Percentiles rank a stretch among this genome's conserved stretches.
Conservation (phyloP, 2,113 vertebrate species). For the Dicaeum eximium region DNA sequence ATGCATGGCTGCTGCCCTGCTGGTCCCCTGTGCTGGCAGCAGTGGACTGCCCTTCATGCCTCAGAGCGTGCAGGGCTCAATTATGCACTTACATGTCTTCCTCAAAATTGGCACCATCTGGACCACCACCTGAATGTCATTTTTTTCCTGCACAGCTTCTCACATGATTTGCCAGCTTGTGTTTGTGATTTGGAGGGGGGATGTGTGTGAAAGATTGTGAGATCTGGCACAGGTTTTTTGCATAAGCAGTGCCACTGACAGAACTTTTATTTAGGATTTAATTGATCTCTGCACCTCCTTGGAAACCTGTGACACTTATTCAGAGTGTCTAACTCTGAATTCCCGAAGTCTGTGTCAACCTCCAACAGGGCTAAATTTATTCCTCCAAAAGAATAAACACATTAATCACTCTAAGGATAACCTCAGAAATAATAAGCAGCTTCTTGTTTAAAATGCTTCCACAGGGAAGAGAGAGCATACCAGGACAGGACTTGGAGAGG, state of each 20-base stretch:
- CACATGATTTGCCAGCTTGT: slow-evolving; percentile 55
- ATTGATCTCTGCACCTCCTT: background rate
- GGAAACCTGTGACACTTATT: background rate
- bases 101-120: slow-evolving; percentile 72
- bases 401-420: background rate
- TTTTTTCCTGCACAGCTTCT: slow-evolving; percentile 46
- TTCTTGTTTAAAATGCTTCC: background rate
- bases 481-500: background rate
- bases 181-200: slow-evolving; percentile 23
- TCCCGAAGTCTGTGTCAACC: background rate
- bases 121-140: slow-evolving; percentile 68
- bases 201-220: background rate
- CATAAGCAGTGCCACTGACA: slow-evolving; percentile 1
- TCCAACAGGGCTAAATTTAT: background rate
- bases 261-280: slow-evolving; percentile 19
- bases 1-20: background rate
- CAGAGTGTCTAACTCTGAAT: background rate
- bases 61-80: slow-evolving; percentile 9
- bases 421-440: background rate
- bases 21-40: background rate
- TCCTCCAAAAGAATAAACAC: background rate
- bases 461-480: background rate
- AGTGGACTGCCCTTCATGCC: slow-evolving; percentile 54
- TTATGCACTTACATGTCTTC: slow-evolving; percentile 29
- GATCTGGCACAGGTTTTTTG: slow-evolving; percentile 38